These are phyloP conservation scores for Myiothlypis chrysogaster DNA, from an alignment of 2,797 vertebrate species.

Conservation along the genomic window DNA sequence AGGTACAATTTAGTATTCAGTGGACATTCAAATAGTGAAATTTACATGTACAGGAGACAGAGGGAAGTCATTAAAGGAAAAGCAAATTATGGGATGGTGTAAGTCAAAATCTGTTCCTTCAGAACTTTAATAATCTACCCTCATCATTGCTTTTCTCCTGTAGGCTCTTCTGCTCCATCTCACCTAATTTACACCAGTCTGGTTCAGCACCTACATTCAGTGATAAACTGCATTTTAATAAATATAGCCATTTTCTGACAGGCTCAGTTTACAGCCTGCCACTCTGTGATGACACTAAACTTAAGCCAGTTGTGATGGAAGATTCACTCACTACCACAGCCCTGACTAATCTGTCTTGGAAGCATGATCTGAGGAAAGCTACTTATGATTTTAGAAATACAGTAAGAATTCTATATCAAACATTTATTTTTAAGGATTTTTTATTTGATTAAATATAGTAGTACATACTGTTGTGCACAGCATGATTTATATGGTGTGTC, in stretches of 20 bases:
- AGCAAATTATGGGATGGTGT: conserved; percentile 1
- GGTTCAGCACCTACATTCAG: neutral
- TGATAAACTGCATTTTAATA: neutral
- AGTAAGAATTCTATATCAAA: neutral
- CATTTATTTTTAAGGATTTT: neutral
- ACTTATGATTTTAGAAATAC: neutral
- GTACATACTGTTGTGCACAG: neutral
- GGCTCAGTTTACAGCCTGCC: neutral
- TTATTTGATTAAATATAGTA: neutral
- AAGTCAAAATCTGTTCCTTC: conserved; percentile 27
- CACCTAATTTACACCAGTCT: neutral
- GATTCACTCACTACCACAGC: neutral
- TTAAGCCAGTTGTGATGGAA: neutral
- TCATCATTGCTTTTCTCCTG: neutral
- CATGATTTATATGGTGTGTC: neutral
- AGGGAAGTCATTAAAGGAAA: conserved; percentile 39
- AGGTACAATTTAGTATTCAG: neutral
- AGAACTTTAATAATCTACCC: conserved; percentile 8
- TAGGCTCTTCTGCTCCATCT: neutral
- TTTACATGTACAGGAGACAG: conserved; percentile 20
- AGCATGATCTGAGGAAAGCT: neutral
- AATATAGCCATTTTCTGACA: neutral
- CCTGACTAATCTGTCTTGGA: neutral
- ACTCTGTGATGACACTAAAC: neutral
- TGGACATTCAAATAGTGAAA: neutral